Evolutionary conservation across 2,888 invertebrate species (phyloP), one percentile per base, ranked within the genome.

Genomic region (Himalopsyche tibetana): DNA sequence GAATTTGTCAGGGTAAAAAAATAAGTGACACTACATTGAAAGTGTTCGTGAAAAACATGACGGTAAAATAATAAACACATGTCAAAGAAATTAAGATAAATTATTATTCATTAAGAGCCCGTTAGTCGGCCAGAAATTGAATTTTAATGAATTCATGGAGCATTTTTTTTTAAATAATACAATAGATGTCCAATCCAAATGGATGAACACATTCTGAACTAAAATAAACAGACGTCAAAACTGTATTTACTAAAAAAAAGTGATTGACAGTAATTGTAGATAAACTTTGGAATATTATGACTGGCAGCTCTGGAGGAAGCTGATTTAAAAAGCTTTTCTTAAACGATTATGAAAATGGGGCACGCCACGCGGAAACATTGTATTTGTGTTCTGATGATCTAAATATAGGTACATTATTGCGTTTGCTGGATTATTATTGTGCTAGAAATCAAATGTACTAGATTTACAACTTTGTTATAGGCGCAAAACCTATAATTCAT

Each of bases 71-170:
- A 74, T n/a, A n/a, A 74, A 74, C 74, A 74, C 36, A 28, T 74
- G 74, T 36, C 74, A 74, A 38, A 74, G 74, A 74, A 74, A 74
- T 74, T 74, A 74, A 74, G 74, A 74, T 36, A 36, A 74, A 74
- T 74, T 74, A 15, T 36, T 36, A 15, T 36, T 74, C 63, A 63
- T 63, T 63, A 63, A 63, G 6, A 63, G 63, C 74, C 36, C 38
- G 19, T 38, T 12, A 74, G 19, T 74, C 74, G 38, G 19, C 19
- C 36, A 15, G n/a, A 38, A 74, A 38, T 74, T 38, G 11, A 5
- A 38, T 74, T 74, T 36, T 36, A 74, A 38, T 36, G 74, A 74
- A 74, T 36, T 74, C 74, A 5, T 38, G 19, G 38, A 12, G 36
- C 36, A 74, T 38, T 74, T 15, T 36, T n/a, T 36, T 74, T 36